phyloP scores from a whole-genome alignment of 30 jellyfish, hydroid and myxozoan genomes.

The Hydra vulgaris region DNA sequence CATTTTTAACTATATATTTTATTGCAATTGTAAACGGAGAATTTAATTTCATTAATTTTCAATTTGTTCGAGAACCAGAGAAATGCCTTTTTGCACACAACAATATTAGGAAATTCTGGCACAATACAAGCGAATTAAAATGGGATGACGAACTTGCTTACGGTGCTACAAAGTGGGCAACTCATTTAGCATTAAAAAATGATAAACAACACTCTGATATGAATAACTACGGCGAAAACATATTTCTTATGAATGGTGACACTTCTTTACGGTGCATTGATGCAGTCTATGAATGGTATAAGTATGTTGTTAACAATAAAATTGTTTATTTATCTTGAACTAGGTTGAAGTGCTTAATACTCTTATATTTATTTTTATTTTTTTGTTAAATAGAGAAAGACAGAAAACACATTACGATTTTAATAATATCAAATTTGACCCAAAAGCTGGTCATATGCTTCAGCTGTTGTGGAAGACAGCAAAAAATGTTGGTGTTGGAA shows the following conservation, averaged over 20 bases:
- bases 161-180: constrained; percentile 19
- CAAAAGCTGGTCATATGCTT: neutral
- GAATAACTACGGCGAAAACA: neutral
- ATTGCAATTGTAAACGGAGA: too few species aligned
- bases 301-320: neutral
- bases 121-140: neutral
- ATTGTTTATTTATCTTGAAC: too few species aligned
- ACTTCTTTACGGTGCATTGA: neutral
- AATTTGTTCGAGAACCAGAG: neutral
- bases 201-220: neutral
- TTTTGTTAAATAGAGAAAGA: neutral
- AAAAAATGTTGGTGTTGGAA: neutral
- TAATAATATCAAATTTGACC: neutral
- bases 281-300: neutral
- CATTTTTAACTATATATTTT: too few species aligned
- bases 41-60: too few species aligned
- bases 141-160: constrained; percentile 22
- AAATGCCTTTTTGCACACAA: constrained; percentile 13
- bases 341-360: neutral
- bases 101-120: neutral
- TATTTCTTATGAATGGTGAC: neutral
- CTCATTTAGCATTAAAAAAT: neutral
- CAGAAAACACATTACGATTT: neutral
- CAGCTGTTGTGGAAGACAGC: neutral
- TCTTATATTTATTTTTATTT: too few species aligned